Evolutionary conservation across 2,797 vertebrate species (phyloP).

Genomic region (Malacoraja senta): DNA sequence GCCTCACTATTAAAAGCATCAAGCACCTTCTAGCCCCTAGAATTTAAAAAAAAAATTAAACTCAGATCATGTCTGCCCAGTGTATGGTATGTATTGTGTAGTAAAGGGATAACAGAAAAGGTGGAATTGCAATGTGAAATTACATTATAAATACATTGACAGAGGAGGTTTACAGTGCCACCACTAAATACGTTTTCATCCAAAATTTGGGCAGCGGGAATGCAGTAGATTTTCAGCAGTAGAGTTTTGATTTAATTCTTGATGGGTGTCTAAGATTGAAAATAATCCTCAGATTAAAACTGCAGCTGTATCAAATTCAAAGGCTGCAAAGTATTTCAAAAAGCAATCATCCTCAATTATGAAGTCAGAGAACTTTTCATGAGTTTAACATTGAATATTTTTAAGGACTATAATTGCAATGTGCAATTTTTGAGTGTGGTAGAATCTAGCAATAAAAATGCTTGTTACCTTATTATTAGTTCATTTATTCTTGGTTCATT

Average conservation of each 20-base stretch:
- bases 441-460: too few species aligned
- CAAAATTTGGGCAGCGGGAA: background rate
- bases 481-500: too few species aligned
- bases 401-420: background rate
- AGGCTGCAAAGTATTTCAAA: background rate
- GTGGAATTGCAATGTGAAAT: background rate
- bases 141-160: background rate
- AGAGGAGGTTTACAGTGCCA: background rate
- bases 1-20: too few species aligned
- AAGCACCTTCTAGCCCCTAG: too few species aligned
- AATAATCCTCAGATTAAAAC: background rate
- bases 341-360: background rate
- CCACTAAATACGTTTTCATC: background rate
- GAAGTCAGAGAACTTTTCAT: background rate
- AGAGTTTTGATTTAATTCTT: too few species aligned
- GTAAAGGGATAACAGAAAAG: background rate
- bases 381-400: background rate
- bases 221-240: background rate
- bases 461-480: too few species aligned
- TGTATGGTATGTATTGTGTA: background rate
- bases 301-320: background rate
- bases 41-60: too few species aligned
- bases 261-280: too few species aligned
- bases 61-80: background rate
- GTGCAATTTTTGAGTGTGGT: too few species aligned